Conservation (phyloP, 30 jellyfish, hydroid and myxozoan genomes). For the Phacellophora camtschatica region DNA sequence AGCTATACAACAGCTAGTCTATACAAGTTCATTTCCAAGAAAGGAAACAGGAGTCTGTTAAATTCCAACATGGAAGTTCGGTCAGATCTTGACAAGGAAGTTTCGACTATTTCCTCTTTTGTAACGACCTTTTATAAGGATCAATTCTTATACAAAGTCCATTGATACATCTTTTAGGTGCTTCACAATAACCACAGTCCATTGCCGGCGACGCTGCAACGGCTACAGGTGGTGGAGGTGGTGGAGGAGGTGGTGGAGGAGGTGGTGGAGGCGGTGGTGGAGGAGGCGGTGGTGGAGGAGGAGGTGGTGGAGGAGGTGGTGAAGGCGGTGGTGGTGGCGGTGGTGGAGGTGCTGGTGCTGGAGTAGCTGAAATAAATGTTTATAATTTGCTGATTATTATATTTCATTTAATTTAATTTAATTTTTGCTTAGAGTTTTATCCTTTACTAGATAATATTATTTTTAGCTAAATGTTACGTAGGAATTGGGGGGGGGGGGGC, state of each 20-base stretch:
- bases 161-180: slow-evolving; percentile 71
- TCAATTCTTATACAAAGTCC: slow-evolving; percentile 63
- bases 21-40: not conserved
- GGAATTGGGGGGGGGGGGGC: too few species aligned
- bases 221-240: slow-evolving; percentile 86
- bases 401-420: not conserved
- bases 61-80: not conserved
- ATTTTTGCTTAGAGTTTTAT: not conserved
- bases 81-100: not conserved
- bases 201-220: slow-evolving; percentile 31
- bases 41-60: not conserved
- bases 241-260: slow-evolving; percentile 72
- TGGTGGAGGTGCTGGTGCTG: slow-evolving; percentile 76
- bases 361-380: not conserved
- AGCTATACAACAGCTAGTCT: too few species aligned
- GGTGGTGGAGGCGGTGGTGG: slow-evolving; percentile 94
- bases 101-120: slow-evolving; percentile 3
- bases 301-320: slow-evolving; percentile 81
- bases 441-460: too few species aligned
- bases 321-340: slow-evolving; percentile 90
- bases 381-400: not conserved
- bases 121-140: slow-evolving; percentile 49
- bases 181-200: slow-evolving; percentile 73
- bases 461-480: too few species aligned
- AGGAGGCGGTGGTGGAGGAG: slow-evolving; percentile 88